Conservation (phyloP, 2,888 invertebrate species). For the Sarcophaga subvicina region DNA sequence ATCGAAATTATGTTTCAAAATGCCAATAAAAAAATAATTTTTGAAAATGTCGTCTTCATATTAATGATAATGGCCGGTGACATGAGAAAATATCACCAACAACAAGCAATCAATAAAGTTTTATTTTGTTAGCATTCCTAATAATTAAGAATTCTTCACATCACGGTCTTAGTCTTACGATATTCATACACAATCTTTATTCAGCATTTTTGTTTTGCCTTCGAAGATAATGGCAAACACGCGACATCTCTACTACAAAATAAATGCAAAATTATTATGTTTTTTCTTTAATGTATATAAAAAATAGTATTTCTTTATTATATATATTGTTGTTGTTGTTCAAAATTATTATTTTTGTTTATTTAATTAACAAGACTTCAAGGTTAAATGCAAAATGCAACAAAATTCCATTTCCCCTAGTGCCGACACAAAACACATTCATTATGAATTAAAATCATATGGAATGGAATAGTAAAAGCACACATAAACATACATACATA, state of each 20-base stretch:
- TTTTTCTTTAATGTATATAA: no score
- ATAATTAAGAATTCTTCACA: background rate
- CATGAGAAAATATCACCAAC: no score
- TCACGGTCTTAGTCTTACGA: background rate
- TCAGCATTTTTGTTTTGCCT: background rate
- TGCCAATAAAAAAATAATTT: background rate
- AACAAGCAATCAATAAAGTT: background rate
- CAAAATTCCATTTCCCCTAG: background rate
- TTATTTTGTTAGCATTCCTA: background rate
- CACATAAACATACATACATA: no score
- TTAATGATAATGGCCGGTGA: no score
- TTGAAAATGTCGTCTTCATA: background rate
- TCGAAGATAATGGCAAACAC: background rate
- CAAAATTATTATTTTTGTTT: slow-evolving; percentile 2
- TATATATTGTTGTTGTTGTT: no score
- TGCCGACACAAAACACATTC: background rate
- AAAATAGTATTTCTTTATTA: no score
- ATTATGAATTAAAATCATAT: no score
- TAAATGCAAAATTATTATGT: background rate
- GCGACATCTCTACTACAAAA: background rate
- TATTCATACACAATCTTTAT: background rate
- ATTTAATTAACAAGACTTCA: slow-evolving; percentile 7
- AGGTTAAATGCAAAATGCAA: slow-evolving; percentile 42
- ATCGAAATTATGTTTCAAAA: no score
- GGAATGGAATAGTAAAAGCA: no score